phyloP scores from a whole-genome alignment of 2,797 vertebrate species.

The Cyprinodon diabolis region DNA sequence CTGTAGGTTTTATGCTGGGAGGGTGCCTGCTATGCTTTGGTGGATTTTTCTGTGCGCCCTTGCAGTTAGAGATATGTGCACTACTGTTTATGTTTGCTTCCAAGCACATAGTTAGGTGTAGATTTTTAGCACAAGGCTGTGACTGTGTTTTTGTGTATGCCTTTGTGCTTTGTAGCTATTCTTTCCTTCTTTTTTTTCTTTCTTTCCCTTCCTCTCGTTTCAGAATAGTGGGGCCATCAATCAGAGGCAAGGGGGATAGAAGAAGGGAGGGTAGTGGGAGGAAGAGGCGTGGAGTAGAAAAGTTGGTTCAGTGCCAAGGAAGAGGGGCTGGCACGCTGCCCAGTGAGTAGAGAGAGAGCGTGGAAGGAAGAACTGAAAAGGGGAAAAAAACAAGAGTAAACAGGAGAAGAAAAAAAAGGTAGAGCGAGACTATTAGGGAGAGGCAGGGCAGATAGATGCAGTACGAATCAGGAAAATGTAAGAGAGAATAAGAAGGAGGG shows the following conservation, averaged over 20 bases:
- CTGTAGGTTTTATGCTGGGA: constrained; percentile 55
- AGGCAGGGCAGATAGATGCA: constrained; percentile 57
- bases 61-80: constrained; percentile 16
- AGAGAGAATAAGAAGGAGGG: constrained; percentile 55
- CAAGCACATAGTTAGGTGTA: constrained; percentile 24
- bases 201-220: constrained; percentile 74
- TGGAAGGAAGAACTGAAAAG: constrained; percentile 19
- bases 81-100: constrained; percentile 33
- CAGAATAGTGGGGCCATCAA: constrained; percentile 82
- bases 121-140: constrained; percentile 24
- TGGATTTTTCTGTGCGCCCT: constrained; percentile 62
- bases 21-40: constrained; percentile 69
- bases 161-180: constrained; percentile 57
- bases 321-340: constrained; percentile 76
- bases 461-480: constrained; percentile 52
- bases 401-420: constrained; percentile 52
- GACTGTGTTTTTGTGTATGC: constrained; percentile 17
- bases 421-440: constrained; percentile 50
- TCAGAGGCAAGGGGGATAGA: constrained; percentile 74
- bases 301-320: constrained; percentile 72
- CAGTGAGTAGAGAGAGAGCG: constrained; percentile 53
- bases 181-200: constrained; percentile 44
- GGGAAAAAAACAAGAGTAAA: constrained; percentile 52
- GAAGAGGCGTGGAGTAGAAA: constrained; percentile 42
- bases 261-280: constrained; percentile 41